Conservation (phyloP, 2,113 vertebrate genomes). For the Isichthys henryi region DNA sequence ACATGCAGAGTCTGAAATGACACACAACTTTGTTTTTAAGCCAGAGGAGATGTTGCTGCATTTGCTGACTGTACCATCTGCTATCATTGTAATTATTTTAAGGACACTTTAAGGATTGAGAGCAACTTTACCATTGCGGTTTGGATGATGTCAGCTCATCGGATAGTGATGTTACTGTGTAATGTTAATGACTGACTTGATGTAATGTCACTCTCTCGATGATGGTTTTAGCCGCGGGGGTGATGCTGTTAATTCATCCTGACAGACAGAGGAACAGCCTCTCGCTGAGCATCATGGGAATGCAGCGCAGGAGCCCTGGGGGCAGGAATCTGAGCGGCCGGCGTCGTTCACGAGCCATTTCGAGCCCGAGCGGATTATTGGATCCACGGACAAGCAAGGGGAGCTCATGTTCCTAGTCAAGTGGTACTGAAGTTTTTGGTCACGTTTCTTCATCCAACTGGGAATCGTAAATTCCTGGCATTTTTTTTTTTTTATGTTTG, state of each 20-base stretch:
- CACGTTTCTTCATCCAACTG: neutral
- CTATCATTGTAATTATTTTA: neutral
- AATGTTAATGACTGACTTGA: too few relatives aligned
- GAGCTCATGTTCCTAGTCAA: slow-evolving; percentile 99
- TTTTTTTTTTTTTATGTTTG: neutral
- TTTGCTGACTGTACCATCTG: neutral
- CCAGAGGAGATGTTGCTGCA: neutral
- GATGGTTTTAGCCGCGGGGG: neutral
- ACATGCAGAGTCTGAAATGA: neutral
- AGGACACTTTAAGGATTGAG: neutral
- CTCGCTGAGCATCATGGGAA: slow-evolving; percentile 29
- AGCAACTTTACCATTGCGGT: neutral
- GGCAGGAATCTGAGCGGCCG: slow-evolving; percentile 69
- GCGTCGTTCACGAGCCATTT: slow-evolving; percentile 72
- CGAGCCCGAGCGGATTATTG: slow-evolving; percentile 94
- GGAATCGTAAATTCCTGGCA: neutral
- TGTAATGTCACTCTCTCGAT: neutral
- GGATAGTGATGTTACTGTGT: neutral
- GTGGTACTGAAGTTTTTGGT: slow-evolving; percentile 64
- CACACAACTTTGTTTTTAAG: neutral
- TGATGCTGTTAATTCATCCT: slow-evolving; percentile 3
- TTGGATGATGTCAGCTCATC: neutral
- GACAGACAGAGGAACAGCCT: slow-evolving; percentile 33
- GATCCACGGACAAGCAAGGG: slow-evolving; percentile 90
- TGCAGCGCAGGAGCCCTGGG: slow-evolving; percentile 49